Conservation (phyloP, 2,888 invertebrate species). For the Gonocerus acuteangulatus region DNA sequence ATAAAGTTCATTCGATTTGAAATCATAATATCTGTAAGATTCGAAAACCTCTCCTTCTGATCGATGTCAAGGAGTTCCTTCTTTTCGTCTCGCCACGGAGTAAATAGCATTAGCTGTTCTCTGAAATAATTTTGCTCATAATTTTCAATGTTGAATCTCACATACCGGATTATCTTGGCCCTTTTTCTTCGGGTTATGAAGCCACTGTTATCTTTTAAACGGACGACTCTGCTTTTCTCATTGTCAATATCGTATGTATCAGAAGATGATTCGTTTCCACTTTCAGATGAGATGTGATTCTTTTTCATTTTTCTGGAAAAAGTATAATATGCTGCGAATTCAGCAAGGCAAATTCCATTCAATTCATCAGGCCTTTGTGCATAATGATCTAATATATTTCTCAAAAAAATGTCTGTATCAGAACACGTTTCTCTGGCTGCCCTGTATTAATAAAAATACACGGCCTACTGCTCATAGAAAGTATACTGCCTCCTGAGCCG, state of each 20-base stretch:
- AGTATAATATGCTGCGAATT: slow-evolving; percentile 38
- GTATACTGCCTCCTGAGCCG: no score
- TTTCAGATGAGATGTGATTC: no score
- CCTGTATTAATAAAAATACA: no score
- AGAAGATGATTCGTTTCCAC: no score
- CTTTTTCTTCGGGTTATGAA: not conserved
- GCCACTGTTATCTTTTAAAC: not conserved
- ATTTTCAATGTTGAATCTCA: slow-evolving; percentile 1
- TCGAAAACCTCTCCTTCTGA: no score
- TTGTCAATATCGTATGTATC: no score
- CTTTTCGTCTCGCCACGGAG: not conserved
- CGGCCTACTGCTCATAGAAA: no score
- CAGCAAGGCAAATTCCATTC: slow-evolving; percentile 40
- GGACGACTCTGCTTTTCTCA: not conserved
- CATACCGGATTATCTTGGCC: slow-evolving; percentile 6
- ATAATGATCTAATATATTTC: slow-evolving; percentile 32
- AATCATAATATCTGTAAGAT: no score
- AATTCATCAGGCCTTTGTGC: slow-evolving; percentile 37
- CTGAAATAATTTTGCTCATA: not conserved
- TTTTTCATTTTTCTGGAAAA: no score
- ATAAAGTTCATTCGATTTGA: no score
- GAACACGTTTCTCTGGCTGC: slow-evolving; percentile 5
- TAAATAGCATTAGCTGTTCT: slow-evolving; percentile 1
- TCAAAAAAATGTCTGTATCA: slow-evolving; percentile 37
- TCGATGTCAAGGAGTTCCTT: no score